Conservation (phyloP, 2,888 invertebrate genomes). For the Nephrotoma flavescens region DNA sequence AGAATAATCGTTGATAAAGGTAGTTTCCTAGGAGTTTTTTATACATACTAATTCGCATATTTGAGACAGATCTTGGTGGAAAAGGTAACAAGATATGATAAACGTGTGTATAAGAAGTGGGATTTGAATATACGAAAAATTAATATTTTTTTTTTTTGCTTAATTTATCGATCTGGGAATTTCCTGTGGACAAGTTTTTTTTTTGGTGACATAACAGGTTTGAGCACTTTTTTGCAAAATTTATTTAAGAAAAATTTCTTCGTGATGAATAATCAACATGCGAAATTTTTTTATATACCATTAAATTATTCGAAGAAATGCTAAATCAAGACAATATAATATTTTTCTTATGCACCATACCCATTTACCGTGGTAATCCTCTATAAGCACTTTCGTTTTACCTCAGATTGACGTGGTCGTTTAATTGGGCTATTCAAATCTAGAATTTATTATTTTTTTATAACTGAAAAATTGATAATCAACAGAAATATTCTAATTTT, state of each 20-base stretch:
- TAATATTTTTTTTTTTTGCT: neutral
- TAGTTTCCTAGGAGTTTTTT: no score
- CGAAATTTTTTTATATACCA: neutral
- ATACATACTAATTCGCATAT: no score
- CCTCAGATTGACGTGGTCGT: neutral
- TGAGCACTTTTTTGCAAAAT: neutral
- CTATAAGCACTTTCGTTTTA: neutral
- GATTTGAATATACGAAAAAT: neutral
- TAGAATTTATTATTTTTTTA: neutral
- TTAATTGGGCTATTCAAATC: neutral
- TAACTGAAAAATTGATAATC: neutral
- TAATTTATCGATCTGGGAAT: neutral
- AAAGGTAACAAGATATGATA: neutral
- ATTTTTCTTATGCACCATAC: neutral
- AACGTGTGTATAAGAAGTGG: neutral
- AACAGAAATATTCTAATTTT: neutral
- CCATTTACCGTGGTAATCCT: neutral
- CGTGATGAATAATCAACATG: neutral
- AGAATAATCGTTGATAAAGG: neutral
- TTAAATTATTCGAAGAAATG: neutral
- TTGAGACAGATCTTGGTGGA: no score
- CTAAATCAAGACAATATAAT: neutral
- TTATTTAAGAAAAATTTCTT: neutral
- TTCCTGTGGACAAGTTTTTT: neutral
- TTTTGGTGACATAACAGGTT: neutral